A percentile compares a stretch with the other conserved stretches of the same genome.
These are phyloP conservation scores for Uromys caudimaculatus DNA, from an alignment of 2,797 vertebrate species.

Conservation along the genomic window DNA sequence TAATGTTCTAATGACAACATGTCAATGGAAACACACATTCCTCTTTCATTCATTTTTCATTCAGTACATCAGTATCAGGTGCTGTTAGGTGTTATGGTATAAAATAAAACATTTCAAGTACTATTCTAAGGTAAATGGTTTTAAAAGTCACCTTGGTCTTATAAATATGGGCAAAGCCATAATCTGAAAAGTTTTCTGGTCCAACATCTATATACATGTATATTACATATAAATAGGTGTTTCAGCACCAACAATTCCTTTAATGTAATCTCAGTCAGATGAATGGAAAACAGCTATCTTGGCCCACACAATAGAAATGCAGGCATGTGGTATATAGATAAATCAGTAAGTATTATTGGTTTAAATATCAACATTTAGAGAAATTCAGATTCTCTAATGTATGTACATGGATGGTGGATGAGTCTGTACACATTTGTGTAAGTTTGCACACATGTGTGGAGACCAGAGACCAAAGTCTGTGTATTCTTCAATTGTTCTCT, in stretches of 20 bases:
- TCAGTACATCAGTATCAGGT: background rate
- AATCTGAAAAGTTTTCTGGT: slow-evolving; percentile 43
- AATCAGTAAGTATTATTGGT: background rate
- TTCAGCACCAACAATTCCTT: slow-evolving; percentile 26
- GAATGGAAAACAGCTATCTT: slow-evolving; percentile 12
- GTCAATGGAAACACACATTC: background rate
- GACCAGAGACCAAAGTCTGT: background rate
- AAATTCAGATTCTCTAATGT: background rate
- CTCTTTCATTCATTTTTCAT: background rate
- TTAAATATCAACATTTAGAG: slow-evolving; percentile 39
- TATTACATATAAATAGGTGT: slow-evolving; percentile 12
- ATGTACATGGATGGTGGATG: background rate
- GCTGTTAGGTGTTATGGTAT: background rate
- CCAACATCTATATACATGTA: slow-evolving; percentile 24
- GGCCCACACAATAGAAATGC: background rate
- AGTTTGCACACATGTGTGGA: background rate
- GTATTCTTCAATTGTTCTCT: background rate
- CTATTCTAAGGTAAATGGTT: background rate
- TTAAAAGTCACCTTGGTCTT: background rate
- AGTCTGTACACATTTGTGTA: background rate
- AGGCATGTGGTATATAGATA: background rate
- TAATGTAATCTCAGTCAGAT: slow-evolving; percentile 5
- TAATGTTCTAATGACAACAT: background rate
- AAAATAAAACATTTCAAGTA: slow-evolving; percentile 28
- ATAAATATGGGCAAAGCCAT: background rate